A percentile compares a stretch with the other conserved stretches of the same genome.
Evolutionary conservation across 2,888 invertebrate species (phyloP).

Genomic region (Agapostemon virescens): DNA sequence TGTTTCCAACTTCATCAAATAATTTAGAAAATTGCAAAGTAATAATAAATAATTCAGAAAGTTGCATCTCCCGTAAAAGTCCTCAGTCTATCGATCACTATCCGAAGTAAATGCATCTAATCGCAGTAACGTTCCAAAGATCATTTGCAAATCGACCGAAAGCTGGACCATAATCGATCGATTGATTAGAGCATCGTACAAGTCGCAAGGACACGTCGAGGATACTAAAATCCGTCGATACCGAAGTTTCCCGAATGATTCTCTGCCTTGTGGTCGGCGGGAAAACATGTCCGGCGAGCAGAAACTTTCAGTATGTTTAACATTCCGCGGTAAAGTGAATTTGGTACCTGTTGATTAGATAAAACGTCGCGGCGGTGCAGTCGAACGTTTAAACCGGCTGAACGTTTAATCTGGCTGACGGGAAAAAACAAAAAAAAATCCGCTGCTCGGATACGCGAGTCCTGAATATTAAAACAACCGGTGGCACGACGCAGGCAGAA

Average conservation of each 20-base stretch:
- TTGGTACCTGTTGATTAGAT: constrained; percentile 64
- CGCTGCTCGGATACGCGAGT: constrained; percentile 9
- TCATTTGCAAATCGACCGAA: not conserved
- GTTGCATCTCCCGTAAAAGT: not conserved
- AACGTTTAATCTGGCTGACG: constrained; percentile 49
- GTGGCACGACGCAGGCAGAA: not conserved
- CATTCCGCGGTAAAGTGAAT: constrained; percentile 56
- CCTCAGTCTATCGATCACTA: not conserved
- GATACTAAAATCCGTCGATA: not conserved
- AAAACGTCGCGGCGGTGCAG: constrained; percentile 47
- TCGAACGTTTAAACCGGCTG: constrained; percentile 48
- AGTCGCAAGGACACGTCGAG: not conserved
- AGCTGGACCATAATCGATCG: not conserved
- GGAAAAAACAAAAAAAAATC: constrained; percentile 20
- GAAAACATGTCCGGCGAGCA: constrained; percentile 10
- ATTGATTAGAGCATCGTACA: not conserved
- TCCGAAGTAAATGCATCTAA: not conserved
- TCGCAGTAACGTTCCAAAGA: not conserved
- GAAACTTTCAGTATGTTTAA: constrained; percentile 39
- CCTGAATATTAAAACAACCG: constrained; percentile 28
- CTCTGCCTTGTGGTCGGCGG: not conserved
- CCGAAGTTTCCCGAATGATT: not conserved
- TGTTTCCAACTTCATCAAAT: too few species aligned
- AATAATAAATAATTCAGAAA: too few species aligned
- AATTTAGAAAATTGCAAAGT: too few species aligned